These are phyloP conservation scores for Sardina pilchardus DNA, from an alignment of 2,113 vertebrate species.

Conservation along the genomic window DNA sequence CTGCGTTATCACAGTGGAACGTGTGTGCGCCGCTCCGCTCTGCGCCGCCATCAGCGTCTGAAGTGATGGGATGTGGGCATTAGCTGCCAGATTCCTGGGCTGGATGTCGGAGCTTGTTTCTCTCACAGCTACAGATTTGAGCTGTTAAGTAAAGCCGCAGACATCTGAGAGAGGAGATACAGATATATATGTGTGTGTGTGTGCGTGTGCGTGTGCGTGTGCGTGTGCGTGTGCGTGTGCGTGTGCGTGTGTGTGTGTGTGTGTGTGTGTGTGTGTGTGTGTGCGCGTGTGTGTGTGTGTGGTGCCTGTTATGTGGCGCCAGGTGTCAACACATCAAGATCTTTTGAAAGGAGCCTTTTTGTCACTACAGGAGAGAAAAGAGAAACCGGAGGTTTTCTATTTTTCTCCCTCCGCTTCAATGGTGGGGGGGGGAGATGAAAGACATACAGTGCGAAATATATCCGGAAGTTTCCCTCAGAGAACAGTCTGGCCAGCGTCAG, in stretches of 20 bases:
- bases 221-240: neutral
- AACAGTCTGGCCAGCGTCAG: neutral
- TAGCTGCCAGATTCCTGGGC: neutral
- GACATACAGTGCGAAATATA: neutral
- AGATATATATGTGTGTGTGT: slow-evolving; percentile 12
- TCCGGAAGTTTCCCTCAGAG: neutral
- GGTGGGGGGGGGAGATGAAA: neutral
- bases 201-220: neutral
- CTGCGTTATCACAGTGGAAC: slow-evolving; percentile 24
- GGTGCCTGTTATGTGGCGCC: neutral
- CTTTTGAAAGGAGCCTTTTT: slow-evolving; percentile 17
- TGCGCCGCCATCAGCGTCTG: slow-evolving; percentile 1
- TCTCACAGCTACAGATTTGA: neutral
- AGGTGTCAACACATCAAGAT: slow-evolving; percentile 18
- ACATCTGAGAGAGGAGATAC: slow-evolving; percentile 12
- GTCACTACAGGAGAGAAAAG: neutral
- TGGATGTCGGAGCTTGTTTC: neutral
- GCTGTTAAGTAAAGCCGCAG: neutral
- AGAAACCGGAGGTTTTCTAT: neutral
- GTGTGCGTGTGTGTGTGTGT: slow-evolving; percentile 8
- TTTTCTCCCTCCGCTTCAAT: neutral
- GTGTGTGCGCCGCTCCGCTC: slow-evolving; percentile 15
- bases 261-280: slow-evolving; percentile 2
- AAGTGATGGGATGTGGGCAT: slow-evolving; percentile 9
- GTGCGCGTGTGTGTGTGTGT: neutral